Evolutionary conservation across 1,140 invertebrate genomes (phyloP), one percentile per base, ranked within the genome.

Genomic region (Monomorium pharaonis): DNA sequence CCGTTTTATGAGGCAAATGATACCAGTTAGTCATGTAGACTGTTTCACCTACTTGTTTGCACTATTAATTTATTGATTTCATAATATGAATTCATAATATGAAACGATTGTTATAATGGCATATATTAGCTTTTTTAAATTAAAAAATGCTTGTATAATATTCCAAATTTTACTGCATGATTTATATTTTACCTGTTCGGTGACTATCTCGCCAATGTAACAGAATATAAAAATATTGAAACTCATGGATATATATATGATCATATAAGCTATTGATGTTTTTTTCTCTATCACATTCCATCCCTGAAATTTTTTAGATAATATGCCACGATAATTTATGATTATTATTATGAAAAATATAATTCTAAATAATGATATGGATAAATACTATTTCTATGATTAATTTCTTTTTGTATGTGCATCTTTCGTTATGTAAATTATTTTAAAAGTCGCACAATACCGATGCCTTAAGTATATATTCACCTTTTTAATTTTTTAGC

Each of bases 171-270:
- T 27, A 56, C 21, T 37, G 54, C 0, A 12, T 16, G 16, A 33
- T 3, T 33, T 33, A 14, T 42, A n/a, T n/a, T n/a, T 37, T 88
- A 92, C 92, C 86, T 92, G 80, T 84, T 90, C 75, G 0, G 85
- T 86, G 3, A 92, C 74, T 14, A 87, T 30, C 63, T 92, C 88
- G 10, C 90, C 90, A 42, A 92, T 90, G 10, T 88, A 87, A 16
- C 92, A 92, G 33, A 91, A 90, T 69, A 92, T 91, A 62, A 91
- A 92, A 56, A 92, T 91, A 77, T 92, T 92, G 54, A 91, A 89
- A 27, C 24, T 88, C 44, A 92, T 88, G 16, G 91, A 90, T 47
- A 89, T 21, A 2, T 92, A 60, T 16, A 92, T 75, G 54, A 87
- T 83, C 37, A 87, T 81, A 44, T 85, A 88, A 37, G 72, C 74